Evolutionary conservation across 2,888 invertebrate genomes (phyloP).

Genomic region (Byasa hedistus): DNA sequence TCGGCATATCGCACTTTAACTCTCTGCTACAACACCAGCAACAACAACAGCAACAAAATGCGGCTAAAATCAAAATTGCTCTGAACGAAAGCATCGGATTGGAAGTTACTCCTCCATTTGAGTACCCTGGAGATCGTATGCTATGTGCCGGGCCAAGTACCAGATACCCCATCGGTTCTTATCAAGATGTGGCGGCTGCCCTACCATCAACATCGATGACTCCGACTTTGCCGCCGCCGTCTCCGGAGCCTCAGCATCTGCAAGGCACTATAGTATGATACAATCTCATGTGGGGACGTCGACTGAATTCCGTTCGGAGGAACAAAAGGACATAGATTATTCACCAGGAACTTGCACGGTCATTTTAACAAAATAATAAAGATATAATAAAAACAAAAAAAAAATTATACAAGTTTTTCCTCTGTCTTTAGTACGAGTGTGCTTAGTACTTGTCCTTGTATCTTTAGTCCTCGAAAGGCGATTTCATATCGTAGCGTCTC

Average conservation of each 20-base stretch:
- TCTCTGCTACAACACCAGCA: slow-evolving; percentile 81
- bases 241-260: slow-evolving; percentile 85
- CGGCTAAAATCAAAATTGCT: slow-evolving; percentile 90
- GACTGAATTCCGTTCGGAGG: slow-evolving; percentile 87
- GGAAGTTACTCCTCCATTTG: slow-evolving; percentile 87
- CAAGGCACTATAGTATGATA: slow-evolving; percentile 97
- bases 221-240: slow-evolving; percentile 53
- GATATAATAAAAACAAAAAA: not conserved
- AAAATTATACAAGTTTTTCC: slow-evolving; percentile 21
- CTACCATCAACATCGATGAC: slow-evolving; percentile 62
- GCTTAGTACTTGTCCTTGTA: too few relatives aligned
- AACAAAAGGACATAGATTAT: slow-evolving; percentile 83
- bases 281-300: slow-evolving; percentile 95
- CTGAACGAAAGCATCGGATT: slow-evolving; percentile 90
- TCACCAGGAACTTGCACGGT: slow-evolving; percentile 26
- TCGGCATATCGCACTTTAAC: slow-evolving; percentile 90
- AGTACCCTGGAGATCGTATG: slow-evolving; percentile 77
- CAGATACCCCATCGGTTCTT: slow-evolving; percentile 56
- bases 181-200: slow-evolving; percentile 74
- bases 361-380: slow-evolving; percentile 8
- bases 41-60: slow-evolving; percentile 81
- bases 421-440: slow-evolving; percentile 17
- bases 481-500: slow-evolving; percentile 59
- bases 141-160: slow-evolving; percentile 44
- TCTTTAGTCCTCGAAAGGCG: slow-evolving; percentile 43